Evolutionary conservation across 2,888 invertebrate genomes (phyloP), one percentile per base, ranked within the genome.

Genomic region (Lochmaea capreae): DNA sequence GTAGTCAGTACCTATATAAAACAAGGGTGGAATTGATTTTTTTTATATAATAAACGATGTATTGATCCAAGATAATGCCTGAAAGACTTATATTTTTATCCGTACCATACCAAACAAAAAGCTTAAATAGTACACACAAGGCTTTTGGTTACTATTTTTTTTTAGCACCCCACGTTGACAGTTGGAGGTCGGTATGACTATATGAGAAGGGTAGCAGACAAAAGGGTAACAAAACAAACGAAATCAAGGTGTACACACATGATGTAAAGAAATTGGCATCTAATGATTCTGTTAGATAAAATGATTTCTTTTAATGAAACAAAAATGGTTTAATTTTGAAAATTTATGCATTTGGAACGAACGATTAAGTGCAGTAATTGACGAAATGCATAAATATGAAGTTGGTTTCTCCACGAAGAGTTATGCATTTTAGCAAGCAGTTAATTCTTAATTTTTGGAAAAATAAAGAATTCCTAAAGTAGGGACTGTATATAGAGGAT

Each of bases 211-310:
- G 54, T 54, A 54, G 54, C 54, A 54, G 3, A 54, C 54, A 54
- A 54, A 16, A 54, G 54, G 16, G 18, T 54, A 54, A 54, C 52
- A 52, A 52, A 52, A 52, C 52, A 52, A 39, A 52, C 18, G 10
- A 54, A 54, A 54, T 54, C 54, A 54, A 54, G 54, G 54, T 54
- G 54, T 54, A 54, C 54, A 16, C 54, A 54, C 54, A 54, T 54
- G 18, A 16, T 54, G 16, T n/a, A 18, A 52, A 52, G 52, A 52
- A 54, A 54, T 54, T 54, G 54, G 54, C 54, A 54, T 16, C 54
- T 54, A 54, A 54, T 54, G 18, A 54, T 54, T 54, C 54, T 54
- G 16, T 54, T 54, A 8, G 10, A 16, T 52, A 54, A 5, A 18
- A 54, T 49, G 6, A 49, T 49, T 54, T 54, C 18, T 54, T 16